Percentiles rank a stretch among this genome's conserved stretches.
Evolutionary conservation across 2,113 vertebrate genomes (phyloP).

Genomic region (Romanogobio albipinnatus): DNA sequence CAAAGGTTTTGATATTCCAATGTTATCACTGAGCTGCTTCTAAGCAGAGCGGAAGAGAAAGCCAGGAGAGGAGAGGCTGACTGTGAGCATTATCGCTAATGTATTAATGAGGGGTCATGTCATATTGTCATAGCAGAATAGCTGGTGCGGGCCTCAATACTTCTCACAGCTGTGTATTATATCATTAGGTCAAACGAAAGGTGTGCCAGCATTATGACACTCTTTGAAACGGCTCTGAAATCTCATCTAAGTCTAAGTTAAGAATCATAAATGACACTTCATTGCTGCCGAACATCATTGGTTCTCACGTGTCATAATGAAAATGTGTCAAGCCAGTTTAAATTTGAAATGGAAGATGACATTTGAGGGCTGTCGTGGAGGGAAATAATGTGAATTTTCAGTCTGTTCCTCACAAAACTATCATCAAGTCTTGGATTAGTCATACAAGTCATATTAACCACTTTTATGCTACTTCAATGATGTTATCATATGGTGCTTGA

Average conservation of each 20-base stretch:
- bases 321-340: background rate
- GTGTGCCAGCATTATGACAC: constrained; percentile 10
- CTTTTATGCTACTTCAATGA: background rate
- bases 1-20: constrained; percentile 42
- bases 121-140: constrained; percentile 42
- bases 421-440: background rate
- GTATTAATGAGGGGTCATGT: constrained; percentile 49
- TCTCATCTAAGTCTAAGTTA: background rate
- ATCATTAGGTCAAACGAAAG: constrained; percentile 38
- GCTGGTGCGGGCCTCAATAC: constrained; percentile 19
- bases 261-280: background rate
- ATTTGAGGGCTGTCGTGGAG: background rate
- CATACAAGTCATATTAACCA: background rate
- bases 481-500: background rate
- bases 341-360: background rate
- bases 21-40: constrained; percentile 42
- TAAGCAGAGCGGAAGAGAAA: constrained; percentile 26
- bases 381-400: background rate
- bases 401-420: background rate
- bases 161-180: constrained; percentile 26
- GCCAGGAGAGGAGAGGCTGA: constrained; percentile 21
- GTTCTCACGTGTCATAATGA: background rate
- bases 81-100: constrained; percentile 44
- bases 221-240: background rate
- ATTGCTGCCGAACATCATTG: background rate